phyloP scores from a whole-genome alignment of 2,888 invertebrate species.

The Anthophora plumipes region DNA sequence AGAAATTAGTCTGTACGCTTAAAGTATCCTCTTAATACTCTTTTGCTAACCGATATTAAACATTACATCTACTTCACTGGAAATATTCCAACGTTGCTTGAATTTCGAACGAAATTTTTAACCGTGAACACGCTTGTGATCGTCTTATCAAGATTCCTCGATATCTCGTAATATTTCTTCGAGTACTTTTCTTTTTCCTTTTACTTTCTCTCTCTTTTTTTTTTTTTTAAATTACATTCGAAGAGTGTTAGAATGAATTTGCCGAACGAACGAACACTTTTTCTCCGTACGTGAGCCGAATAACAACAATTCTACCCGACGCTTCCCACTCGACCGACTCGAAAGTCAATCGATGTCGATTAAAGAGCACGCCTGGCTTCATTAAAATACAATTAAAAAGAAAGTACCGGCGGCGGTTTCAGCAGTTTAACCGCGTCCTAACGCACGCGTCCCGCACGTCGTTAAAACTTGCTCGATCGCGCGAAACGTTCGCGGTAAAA shows the following conservation, averaged over 20 bases:
- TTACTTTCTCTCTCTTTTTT: no score
- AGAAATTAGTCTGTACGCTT: no score
- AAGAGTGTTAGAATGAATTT: no score
- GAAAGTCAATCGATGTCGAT: slow-evolving; percentile 50
- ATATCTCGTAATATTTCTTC: no score
- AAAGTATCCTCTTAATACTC: background rate
- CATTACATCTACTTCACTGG: no score
- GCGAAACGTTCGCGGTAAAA: slow-evolving; percentile 4
- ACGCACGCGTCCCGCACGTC: slow-evolving; percentile 9
- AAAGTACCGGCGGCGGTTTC: slow-evolving; percentile 15
- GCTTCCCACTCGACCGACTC: slow-evolving; percentile 18
- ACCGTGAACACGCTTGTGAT: no score
- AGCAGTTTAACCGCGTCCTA: slow-evolving; percentile 28
- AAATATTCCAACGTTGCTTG: no score
- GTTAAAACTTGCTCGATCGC: slow-evolving; percentile 42
- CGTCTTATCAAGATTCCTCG: no score
- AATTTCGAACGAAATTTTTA: no score
- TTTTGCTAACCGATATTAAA: no score
- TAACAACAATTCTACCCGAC: slow-evolving; percentile 4
- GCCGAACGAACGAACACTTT: background rate
- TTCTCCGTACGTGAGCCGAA: slow-evolving; percentile 8
- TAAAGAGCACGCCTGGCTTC: slow-evolving; percentile 46
- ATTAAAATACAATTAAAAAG: slow-evolving; percentile 55
- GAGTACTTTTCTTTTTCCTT: no score
- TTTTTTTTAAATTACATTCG: no score